A percentile compares a stretch with the other conserved stretches of the same genome.
phyloP scores from a whole-genome alignment of 2,797 vertebrate genomes.

The Sebastes diploproa region DNA sequence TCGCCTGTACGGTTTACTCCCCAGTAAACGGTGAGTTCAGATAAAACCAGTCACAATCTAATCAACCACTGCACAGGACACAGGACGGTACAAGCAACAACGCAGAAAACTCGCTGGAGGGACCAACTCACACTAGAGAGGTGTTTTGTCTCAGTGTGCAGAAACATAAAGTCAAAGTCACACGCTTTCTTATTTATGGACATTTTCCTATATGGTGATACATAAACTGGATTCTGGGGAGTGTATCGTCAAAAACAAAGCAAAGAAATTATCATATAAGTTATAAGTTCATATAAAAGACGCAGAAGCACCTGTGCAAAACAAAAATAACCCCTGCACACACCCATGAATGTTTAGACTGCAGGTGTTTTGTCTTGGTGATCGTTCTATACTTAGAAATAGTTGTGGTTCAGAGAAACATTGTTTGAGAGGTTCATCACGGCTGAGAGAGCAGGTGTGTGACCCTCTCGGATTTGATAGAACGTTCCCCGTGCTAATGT shows the following conservation, averaged over 20 bases:
- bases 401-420: slow-evolving; percentile 21
- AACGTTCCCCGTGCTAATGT: not conserved
- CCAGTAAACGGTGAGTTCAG: slow-evolving; percentile 20
- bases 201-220: not conserved
- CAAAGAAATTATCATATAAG: not conserved
- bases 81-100: slow-evolving; percentile 11
- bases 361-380: slow-evolving; percentile 62
- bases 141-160: slow-evolving; percentile 18
- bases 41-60: slow-evolving; percentile 30
- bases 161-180: not conserved
- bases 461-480: slow-evolving; percentile 36
- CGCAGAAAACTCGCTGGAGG: not conserved
- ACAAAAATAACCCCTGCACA: slow-evolving; percentile 8
- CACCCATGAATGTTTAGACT: slow-evolving; percentile 52
- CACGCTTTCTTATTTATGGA: too few species aligned
- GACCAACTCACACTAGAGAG: not conserved
- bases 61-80: slow-evolving; percentile 2
- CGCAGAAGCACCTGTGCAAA: slow-evolving; percentile 44
- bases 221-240: not conserved
- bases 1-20: slow-evolving; percentile 26
- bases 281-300: not conserved
- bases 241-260: not conserved
- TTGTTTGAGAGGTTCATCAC: slow-evolving; percentile 17
- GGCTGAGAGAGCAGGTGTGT: slow-evolving; percentile 53
- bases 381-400: slow-evolving; percentile 51